phyloP scores from a whole-genome alignment of 2,888 invertebrate species.

The Tricholauxania praeusta region DNA sequence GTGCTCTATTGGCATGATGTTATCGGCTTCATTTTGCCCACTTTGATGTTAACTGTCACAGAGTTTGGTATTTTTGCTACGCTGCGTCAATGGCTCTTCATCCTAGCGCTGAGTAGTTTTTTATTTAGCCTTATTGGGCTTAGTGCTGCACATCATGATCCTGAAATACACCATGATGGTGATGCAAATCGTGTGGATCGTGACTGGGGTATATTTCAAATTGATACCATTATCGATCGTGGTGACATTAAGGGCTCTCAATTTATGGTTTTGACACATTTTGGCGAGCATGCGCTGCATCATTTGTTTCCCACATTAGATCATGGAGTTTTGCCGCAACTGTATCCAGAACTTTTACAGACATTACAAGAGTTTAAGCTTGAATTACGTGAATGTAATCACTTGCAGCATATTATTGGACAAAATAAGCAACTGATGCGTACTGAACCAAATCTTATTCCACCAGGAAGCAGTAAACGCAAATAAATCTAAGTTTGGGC shows the following conservation, averaged over 20 bases:
- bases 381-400: constrained; percentile 66
- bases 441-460: constrained; percentile 63
- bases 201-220: constrained; percentile 83
- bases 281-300: constrained; percentile 83
- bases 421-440: constrained; percentile 74
- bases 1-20: constrained; percentile 63
- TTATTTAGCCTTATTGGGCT: constrained; percentile 74
- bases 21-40: constrained; percentile 65
- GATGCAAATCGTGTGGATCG: constrained; percentile 70
- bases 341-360: constrained; percentile 71
- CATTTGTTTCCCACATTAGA: constrained; percentile 85
- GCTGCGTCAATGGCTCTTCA: constrained; percentile 69
- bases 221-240: constrained; percentile 80
- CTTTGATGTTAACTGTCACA: constrained; percentile 63
- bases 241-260: constrained; percentile 75
- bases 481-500: neutral
- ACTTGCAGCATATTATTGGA: constrained; percentile 74
- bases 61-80: constrained; percentile 46
- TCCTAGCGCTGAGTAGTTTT: constrained; percentile 71
- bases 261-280: constrained; percentile 77
- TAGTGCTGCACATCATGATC: constrained; percentile 83
- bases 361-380: constrained; percentile 59
- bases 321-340: constrained; percentile 76
- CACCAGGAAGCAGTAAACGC: constrained; percentile 45
- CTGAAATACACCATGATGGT: constrained; percentile 81